These are phyloP conservation scores for Heteromurus nitidus DNA, from an alignment of 2,888 invertebrate genomes.

Conservation along the genomic window DNA sequence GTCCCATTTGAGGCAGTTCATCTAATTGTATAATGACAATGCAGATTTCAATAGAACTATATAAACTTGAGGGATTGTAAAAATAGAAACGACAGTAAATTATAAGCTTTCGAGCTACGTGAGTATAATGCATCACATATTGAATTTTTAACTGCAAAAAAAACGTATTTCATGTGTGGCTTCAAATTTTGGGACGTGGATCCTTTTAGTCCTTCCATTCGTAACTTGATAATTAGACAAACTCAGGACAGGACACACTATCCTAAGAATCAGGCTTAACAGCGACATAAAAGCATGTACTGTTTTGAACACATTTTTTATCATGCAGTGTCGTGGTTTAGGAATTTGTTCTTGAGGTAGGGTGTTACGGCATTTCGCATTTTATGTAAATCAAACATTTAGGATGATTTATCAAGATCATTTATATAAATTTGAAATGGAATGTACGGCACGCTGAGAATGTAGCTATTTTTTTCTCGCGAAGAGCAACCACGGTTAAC, in stretches of 20 bases:
- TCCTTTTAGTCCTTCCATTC: no score
- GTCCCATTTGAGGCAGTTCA: not conserved
- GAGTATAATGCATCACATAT: no score
- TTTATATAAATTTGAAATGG: conserved; percentile 42
- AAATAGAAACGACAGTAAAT: conserved; percentile 4
- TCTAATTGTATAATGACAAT: not conserved
- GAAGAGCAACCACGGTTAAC: no score
- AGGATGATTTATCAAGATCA: conserved; percentile 54
- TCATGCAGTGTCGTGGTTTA: conserved; percentile 49
- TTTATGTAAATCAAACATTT: conserved; percentile 52
- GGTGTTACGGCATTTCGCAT: conserved; percentile 34
- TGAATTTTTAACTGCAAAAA: not conserved
- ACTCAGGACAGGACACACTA: no score
- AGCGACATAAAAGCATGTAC: no score
- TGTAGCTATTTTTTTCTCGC: conserved; percentile 2
- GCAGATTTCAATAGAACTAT: no score
- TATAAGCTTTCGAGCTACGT: conserved; percentile 15
- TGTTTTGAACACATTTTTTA: not conserved
- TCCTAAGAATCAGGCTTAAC: no score
- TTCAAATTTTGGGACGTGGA: not conserved
- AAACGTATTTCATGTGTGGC: not conserved
- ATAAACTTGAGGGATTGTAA: not conserved
- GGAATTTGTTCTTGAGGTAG: conserved; percentile 55
- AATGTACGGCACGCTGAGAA: conserved; percentile 19
- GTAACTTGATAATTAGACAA: no score